phyloP scores from a whole-genome alignment of 1,140 invertebrate species.

The Papilio dardanus region DNA sequence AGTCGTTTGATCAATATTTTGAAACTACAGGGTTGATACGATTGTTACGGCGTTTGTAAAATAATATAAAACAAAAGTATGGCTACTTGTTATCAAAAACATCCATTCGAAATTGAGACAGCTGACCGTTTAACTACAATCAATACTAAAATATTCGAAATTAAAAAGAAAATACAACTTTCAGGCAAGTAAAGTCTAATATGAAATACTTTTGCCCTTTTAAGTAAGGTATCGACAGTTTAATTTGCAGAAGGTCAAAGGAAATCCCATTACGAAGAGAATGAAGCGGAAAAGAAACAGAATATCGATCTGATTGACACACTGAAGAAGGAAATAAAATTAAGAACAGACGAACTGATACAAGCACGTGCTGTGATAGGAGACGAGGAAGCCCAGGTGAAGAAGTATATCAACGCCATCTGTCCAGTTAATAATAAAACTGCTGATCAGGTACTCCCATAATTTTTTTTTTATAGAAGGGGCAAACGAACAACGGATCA shows the following conservation, averaged over 20 bases:
- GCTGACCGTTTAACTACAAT: constrained; percentile 85
- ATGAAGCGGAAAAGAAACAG: constrained; percentile 87
- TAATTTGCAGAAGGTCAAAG: constrained; percentile 88
- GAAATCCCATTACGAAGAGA: constrained; percentile 91
- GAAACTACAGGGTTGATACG: constrained; percentile 49
- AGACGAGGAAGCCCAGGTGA: constrained; percentile 70
- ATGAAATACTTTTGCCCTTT: neutral
- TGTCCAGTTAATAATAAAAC: constrained; percentile 72
- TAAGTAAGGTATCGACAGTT: neutral
- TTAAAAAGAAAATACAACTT: constrained; percentile 91
- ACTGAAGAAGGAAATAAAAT: constrained; percentile 89
- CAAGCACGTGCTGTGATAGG: constrained; percentile 82
- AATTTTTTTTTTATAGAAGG: too few relatives aligned
- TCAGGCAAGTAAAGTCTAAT: constrained; percentile 84
- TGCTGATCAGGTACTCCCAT: constrained; percentile 64
- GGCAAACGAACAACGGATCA: too few relatives aligned
- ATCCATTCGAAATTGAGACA: constrained; percentile 78
- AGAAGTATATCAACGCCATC: constrained; percentile 76
- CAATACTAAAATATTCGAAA: constrained; percentile 90
- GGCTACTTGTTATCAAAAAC: constrained; percentile 79
- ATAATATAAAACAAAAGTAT: constrained; percentile 50
- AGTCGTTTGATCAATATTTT: constrained; percentile 19
- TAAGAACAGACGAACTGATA: constrained; percentile 84
- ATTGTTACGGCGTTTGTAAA: constrained; percentile 21
- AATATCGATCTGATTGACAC: constrained; percentile 87